These are phyloP conservation scores for Apamea crenata DNA, from an alignment of 2,888 invertebrate genomes.

Conservation along the genomic window DNA sequence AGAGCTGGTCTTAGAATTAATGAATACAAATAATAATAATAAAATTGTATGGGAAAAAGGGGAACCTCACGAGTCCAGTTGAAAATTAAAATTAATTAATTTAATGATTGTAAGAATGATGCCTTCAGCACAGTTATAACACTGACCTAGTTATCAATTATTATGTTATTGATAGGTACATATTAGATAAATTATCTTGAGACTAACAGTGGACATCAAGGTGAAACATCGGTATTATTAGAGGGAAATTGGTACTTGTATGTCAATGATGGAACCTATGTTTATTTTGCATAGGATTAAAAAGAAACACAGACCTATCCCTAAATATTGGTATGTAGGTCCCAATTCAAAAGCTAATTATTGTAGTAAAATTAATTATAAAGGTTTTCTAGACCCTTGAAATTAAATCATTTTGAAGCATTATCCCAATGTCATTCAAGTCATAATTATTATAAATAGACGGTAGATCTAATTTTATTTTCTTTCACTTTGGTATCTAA, in stretches of 20 bases:
- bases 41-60: too few relatives aligned
- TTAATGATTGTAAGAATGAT: neutral
- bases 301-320: too few relatives aligned
- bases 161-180: constrained; percentile 55
- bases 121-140: constrained; percentile 30
- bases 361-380: neutral
- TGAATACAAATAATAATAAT: too few relatives aligned
- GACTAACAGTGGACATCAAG: constrained; percentile 53
- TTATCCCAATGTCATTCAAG: neutral
- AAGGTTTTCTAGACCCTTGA: too few relatives aligned
- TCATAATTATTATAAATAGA: neutral
- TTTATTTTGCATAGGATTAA: neutral
- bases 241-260: constrained; percentile 22
- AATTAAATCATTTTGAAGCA: neutral
- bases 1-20: neutral
- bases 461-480: constrained; percentile 26
- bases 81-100: constrained; percentile 5
- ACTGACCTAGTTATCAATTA: constrained; percentile 57
- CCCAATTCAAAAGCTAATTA: neutral
- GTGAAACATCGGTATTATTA: constrained; percentile 42
- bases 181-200: constrained; percentile 54
- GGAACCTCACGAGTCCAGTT: neutral
- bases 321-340: neutral
- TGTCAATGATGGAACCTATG: neutral
- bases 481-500: neutral